Evolutionary conservation across 2,888 invertebrate species (phyloP).

Genomic region (Lasioglossum marginatum): DNA sequence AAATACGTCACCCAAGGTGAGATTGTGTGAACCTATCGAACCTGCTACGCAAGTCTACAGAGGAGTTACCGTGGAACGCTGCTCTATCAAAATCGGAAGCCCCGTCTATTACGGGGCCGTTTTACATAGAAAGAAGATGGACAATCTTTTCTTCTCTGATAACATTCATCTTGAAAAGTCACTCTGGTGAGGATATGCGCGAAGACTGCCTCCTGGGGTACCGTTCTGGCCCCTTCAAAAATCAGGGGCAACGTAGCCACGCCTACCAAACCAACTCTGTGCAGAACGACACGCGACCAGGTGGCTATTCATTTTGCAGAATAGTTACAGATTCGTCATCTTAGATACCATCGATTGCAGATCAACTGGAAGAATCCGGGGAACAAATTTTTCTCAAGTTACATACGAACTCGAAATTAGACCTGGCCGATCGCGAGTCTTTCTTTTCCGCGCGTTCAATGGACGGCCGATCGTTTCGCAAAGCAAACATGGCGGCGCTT

Average conservation of each 20-base stretch:
- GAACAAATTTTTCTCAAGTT: background rate
- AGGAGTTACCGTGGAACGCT: too few relatives aligned
- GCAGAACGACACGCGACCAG: too few relatives aligned
- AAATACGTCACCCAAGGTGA: too few relatives aligned
- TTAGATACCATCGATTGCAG: background rate
- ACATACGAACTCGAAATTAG: background rate
- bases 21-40: too few relatives aligned
- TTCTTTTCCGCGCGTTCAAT: slow-evolving; percentile 2
- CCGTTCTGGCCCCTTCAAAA: background rate
- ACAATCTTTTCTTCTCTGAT: background rate
- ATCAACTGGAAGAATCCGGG: background rate
- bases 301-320: background rate
- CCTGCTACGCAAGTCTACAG: too few relatives aligned
- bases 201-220: background rate
- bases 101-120: too few relatives aligned
- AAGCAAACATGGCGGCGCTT: slow-evolving; percentile 15
- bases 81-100: background rate
- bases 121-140: background rate
- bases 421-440: background rate
- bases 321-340: background rate
- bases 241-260: background rate
- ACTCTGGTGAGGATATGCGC: background rate
- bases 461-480: slow-evolving; percentile 13
- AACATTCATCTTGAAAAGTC: background rate
- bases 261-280: background rate